Base-by-base conservation (phyloP, 2,888 invertebrate species). In the Prenolepis imparis region DNA sequence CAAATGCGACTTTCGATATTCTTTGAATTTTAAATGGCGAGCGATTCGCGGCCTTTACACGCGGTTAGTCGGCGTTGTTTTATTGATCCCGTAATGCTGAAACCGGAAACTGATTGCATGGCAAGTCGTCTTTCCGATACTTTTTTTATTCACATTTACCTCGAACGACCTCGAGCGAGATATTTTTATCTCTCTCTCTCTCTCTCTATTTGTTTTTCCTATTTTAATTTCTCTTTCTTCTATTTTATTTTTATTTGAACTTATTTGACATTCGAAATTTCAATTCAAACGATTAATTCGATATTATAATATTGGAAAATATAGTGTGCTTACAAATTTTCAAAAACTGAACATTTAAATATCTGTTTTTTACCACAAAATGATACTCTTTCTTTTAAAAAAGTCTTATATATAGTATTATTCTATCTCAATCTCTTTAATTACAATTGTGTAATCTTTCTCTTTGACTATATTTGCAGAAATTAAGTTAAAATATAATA, bases 1-100 rank as follows among this genome's bases (percentile, higher is more conserved):
- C 15, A 48, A 57, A 21, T 73, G 55, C 67, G 75, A 63, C 82
- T 88, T 83, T 78, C 57, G 80, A 57, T 83, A 86, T 63, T 78
- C 86, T 86, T 82, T 82, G 84, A 88, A 88, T 86, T 86, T 83
- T 61, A 63, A 68, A 57, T 61, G 63, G 21, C 81, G 36, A 36
- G 52, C 57, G 74, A 87, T 39, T 80, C 52, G 67, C 52, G 32
- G 63, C 32, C 44, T 73, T 41, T 39, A 21, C 24, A 24, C 24
- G 9, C 39, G 9, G 8, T 67, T n/a, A 0, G 9, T 5, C 12
- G 15, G 3, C 6, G 6, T 4, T 41, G 55, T 39, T 77, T 57
- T 77, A 57, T 77, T 75, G 18, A 36, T 18, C 52, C 36, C 8
- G 39, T 68, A 78, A 78, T 39, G 59, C 44, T 78, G 24, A 44